A percentile compares a stretch with the other conserved stretches of the same genome.
Evolutionary conservation across 2,888 invertebrate genomes (phyloP).

Genomic region (Stenotaenia linearis): DNA sequence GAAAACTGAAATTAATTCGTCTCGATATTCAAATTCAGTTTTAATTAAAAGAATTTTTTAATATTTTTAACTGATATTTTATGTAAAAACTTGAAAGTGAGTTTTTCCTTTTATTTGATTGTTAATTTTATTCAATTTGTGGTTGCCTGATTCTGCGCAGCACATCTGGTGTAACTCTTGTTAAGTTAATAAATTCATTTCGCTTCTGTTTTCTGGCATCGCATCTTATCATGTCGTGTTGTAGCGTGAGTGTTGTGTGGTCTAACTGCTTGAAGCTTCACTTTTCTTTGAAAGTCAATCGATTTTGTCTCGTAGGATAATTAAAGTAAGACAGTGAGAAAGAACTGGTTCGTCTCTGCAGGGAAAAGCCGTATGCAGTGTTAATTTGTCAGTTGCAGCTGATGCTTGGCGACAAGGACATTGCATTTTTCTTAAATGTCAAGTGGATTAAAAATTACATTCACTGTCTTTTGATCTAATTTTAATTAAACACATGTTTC

Average conservation of each 20-base stretch:
- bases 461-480: background rate
- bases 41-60: too few species aligned
- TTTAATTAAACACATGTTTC: too few species aligned
- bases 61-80: too few species aligned
- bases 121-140: too few species aligned
- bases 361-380: background rate
- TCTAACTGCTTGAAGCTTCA: background rate
- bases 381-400: background rate
- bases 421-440: background rate
- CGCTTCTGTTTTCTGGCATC: background rate
- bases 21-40: too few species aligned
- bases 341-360: background rate
- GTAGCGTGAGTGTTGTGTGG: background rate
- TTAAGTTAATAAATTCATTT: slow-evolving; percentile 3
- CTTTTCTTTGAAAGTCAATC: slow-evolving; percentile 1
- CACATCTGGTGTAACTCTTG: background rate
- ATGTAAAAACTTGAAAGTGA: too few species aligned
- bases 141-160: background rate
- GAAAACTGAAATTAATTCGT: too few species aligned
- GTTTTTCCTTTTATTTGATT: too few species aligned
- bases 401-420: background rate
- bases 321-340: slow-evolving; percentile 15
- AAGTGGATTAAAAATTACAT: background rate
- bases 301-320: background rate
- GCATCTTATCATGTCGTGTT: background rate